phyloP scores from a whole-genome alignment of 1,140 invertebrate genomes.

The Aphaenogaster ashmeadi region DNA sequence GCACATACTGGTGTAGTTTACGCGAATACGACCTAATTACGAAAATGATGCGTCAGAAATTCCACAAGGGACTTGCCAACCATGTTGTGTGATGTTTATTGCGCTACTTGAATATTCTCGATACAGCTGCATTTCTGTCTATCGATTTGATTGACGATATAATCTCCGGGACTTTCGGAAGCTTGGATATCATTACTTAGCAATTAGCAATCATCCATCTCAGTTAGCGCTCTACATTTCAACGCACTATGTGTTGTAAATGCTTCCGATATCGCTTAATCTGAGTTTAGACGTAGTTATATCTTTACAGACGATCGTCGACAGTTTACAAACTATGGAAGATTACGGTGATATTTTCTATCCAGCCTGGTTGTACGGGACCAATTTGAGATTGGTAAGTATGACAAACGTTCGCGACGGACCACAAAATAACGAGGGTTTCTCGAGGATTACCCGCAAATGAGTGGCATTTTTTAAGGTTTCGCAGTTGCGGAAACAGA shows the following conservation, averaged over 20 bases:
- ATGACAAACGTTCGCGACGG: slow-evolving; percentile 70
- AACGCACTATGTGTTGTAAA: not conserved
- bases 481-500: slow-evolving; percentile 21
- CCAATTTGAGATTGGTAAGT: slow-evolving; percentile 75
- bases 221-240: slow-evolving; percentile 31
- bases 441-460: slow-evolving; percentile 72
- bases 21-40: slow-evolving; percentile 65
- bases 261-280: slow-evolving; percentile 54
- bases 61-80: slow-evolving; percentile 27
- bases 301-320: slow-evolving; percentile 9
- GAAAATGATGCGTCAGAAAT: slow-evolving; percentile 58
- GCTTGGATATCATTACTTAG: slow-evolving; percentile 22
- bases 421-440: slow-evolving; percentile 71
- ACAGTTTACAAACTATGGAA: slow-evolving; percentile 36
- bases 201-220: slow-evolving; percentile 59
- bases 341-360: slow-evolving; percentile 71
- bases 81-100: slow-evolving; percentile 38
- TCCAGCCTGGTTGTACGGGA: slow-evolving; percentile 44
- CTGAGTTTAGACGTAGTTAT: slow-evolving; percentile 18
- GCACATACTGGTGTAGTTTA: slow-evolving; percentile 42
- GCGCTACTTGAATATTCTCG: slow-evolving; percentile 64
- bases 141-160: slow-evolving; percentile 46
- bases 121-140: not conserved
- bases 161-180: slow-evolving; percentile 5
- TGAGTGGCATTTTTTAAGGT: slow-evolving; percentile 71